Evolutionary conservation across 2,113 vertebrate species (phyloP), one percentile per base, ranked within the genome.

Genomic region (Lophura nycthemera): DNA sequence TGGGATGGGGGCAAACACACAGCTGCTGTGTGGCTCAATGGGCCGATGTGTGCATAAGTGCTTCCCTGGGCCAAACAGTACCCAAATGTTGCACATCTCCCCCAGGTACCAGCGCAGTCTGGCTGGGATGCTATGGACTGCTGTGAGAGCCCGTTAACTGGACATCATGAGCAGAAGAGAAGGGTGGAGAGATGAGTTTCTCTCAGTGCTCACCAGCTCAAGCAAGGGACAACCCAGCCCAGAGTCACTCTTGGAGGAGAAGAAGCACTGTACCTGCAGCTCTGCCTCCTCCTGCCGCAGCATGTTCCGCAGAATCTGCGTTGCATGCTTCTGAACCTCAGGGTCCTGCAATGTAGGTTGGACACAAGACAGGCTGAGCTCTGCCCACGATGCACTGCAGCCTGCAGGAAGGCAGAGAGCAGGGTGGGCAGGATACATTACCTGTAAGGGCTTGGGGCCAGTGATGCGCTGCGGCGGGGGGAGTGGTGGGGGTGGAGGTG

Each of bases 271-370:
- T 3, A 99, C 99, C 98, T 99, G 99, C 24, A 99, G 95, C n/a
- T 99, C 99, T 1, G 98, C 98, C 94, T 99, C 98, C 88, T 99
- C 99, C 94, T 99, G 99, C 71, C 98, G 97, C 97, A 99, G 97
- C 99, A 99, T 99, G 89, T 98, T 99, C 60, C 97, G 97, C 78
- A 99, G 98, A 89, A 99, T 99, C 97, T 99, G 98, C 36, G 98
- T 97, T 22, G 99, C 99, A 11, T 99, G 99, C 91, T 98, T 98
- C 94, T 99, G 98, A 65, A 99, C 98, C 93, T 99, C 98, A 0
- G 98, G 98, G 85, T 99, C 98, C 99, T 99, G 80, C 57, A 20
- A 19, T 42, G 13, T 11, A 6, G 48, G 90, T 48, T 4, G 79
- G 66, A 54, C 6, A 18, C 8, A 24, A 48, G 32, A 12, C 17